phyloP scores from a whole-genome alignment of 2,113 vertebrate species.

The Ascaphus truei region DNA sequence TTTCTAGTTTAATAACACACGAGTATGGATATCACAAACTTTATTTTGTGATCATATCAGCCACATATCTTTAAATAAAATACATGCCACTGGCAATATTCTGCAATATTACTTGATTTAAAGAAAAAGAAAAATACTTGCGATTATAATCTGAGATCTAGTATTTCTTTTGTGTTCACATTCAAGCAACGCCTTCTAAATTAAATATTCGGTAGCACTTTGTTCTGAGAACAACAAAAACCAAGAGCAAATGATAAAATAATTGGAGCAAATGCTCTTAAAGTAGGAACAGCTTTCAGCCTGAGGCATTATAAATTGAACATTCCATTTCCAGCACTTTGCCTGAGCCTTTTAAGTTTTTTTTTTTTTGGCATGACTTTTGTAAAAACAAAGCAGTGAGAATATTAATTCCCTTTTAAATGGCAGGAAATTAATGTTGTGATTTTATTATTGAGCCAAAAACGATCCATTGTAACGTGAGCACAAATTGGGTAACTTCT shows the following conservation, averaged over 20 bases:
- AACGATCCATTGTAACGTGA: background rate
- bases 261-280: slow-evolving; percentile 33
- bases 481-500: rapidly evolving
- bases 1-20: background rate
- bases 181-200: slow-evolving; percentile 25
- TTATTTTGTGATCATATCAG: background rate
- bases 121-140: background rate
- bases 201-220: slow-evolving; percentile 34
- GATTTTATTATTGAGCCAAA: slow-evolving; percentile 10
- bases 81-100: background rate
- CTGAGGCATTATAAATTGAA: background rate
- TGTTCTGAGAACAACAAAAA: slow-evolving; percentile 37
- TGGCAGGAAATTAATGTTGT: background rate
- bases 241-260: slow-evolving; percentile 32
- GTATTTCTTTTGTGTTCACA: background rate
- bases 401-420: slow-evolving; percentile 22
- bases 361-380: slow-evolving; percentile 4
- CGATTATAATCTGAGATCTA: background rate
- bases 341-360: slow-evolving; percentile 17
- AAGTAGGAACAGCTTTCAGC: slow-evolving; percentile 41
- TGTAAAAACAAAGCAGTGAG: background rate
- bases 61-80: background rate
- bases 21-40: background rate
- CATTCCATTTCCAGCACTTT: slow-evolving; percentile 17
- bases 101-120: background rate